phyloP scores from a whole-genome alignment of 37 sponge, comb jelly and placozoan species.

The Mnemiopsis leidyi region DNA sequence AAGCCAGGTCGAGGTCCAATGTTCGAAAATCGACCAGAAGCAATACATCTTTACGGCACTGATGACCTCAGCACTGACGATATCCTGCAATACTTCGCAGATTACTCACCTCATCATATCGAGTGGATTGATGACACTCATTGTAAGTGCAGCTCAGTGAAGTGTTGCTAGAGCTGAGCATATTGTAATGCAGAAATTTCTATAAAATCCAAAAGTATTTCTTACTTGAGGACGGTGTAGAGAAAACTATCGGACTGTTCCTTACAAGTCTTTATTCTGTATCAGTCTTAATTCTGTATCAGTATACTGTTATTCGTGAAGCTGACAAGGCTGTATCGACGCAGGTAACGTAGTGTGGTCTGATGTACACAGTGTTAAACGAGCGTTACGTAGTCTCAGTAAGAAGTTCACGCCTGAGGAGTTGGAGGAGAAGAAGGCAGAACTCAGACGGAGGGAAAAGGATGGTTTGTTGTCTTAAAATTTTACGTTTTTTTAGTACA shows the following conservation, averaged over 20 bases:
- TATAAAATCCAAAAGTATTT: no score
- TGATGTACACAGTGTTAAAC: slow-evolving; percentile 69
- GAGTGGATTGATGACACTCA: slow-evolving; percentile 81
- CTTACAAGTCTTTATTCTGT: no score
- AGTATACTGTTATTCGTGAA: no score
- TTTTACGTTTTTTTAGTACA: no score
- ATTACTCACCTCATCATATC: slow-evolving; percentile 70
- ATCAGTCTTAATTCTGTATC: no score
- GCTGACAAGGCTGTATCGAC: no score
- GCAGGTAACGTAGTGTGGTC: slow-evolving; percentile 80
- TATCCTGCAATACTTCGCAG: slow-evolving; percentile 70
- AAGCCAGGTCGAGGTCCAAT: not conserved
- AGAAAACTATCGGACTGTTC: no score
- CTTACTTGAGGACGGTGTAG: no score
- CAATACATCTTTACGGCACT: slow-evolving; percentile 72
- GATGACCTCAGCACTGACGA: slow-evolving; percentile 78
- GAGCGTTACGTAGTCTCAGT: slow-evolving; percentile 70
- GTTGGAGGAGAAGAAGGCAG: slow-evolving; percentile 23
- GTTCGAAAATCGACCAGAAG: slow-evolving; percentile 69
- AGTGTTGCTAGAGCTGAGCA: no score
- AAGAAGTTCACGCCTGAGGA: slow-evolving; percentile 39
- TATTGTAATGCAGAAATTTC: no score
- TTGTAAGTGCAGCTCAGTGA: no score
- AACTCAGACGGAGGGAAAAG: slow-evolving; percentile 39
- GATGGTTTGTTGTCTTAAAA: slow-evolving; percentile 37